Conservation (phyloP, 2,797 vertebrate species). For the Trachops cirrhosus region DNA sequence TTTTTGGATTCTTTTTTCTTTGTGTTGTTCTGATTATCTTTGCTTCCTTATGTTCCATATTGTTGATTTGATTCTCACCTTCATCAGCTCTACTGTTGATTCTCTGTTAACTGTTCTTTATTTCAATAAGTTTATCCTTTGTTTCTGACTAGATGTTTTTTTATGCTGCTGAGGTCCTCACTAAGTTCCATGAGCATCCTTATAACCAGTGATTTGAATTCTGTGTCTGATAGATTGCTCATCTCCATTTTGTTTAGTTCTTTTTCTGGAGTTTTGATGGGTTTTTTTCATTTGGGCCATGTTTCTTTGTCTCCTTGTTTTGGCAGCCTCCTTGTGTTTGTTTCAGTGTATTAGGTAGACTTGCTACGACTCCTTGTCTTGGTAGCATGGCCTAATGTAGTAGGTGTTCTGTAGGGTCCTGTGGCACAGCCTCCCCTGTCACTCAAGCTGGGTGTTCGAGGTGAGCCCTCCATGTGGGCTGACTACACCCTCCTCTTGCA, state of each 20-base stretch:
- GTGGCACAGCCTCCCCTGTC: no score
- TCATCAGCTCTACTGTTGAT: background rate
- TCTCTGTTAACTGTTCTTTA: background rate
- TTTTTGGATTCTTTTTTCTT: no score
- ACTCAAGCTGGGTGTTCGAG: no score
- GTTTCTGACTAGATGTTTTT: background rate
- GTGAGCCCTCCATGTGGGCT: no score
- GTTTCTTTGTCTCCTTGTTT: background rate
- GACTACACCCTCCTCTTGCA: no score
- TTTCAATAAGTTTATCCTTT: background rate
- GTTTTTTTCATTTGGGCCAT: background rate
- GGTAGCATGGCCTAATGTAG: background rate
- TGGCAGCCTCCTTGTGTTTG: background rate
- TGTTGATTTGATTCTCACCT: background rate
- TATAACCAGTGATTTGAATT: background rate
- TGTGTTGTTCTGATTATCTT: no score
- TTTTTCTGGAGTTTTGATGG: no score
- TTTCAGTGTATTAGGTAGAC: background rate
- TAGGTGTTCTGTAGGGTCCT: background rate
- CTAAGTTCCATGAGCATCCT: background rate
- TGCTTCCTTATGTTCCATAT: background rate
- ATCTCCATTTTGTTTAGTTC: background rate
- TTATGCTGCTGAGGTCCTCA: background rate
- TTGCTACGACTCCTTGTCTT: background rate
- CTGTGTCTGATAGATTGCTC: background rate